Conservation (phyloP, 1,140 invertebrate species). For the Trichomalopsis sarcophagae region DNA sequence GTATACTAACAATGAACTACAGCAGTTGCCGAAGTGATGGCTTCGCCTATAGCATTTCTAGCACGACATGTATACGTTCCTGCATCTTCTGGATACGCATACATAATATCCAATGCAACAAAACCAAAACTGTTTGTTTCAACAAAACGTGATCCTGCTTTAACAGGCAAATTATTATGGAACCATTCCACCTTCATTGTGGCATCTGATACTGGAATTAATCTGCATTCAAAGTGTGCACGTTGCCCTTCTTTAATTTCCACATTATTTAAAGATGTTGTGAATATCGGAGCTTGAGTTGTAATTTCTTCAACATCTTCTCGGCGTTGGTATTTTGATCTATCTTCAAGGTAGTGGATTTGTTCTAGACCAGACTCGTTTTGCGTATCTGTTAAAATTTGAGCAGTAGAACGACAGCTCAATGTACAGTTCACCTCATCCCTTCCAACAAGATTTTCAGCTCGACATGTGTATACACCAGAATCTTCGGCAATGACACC, state of each 20-base stretch:
- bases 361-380: constrained; percentile 90
- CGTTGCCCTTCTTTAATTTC: constrained; percentile 96
- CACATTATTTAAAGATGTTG: constrained; percentile 91
- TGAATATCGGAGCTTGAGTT: constrained; percentile 92
- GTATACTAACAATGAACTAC: constrained; percentile 80
- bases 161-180: constrained; percentile 92
- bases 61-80: constrained; percentile 94
- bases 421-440: constrained; percentile 88
- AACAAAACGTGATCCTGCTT: constrained; percentile 90
- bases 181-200: constrained; percentile 99
- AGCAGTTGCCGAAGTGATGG: constrained; percentile 87
- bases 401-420: constrained; percentile 82
- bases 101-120: constrained; percentile 93
- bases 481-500: constrained; percentile 95
- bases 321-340: constrained; percentile 83
- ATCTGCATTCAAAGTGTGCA: constrained; percentile 95
- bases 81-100: constrained; percentile 92
- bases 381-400: constrained; percentile 89
- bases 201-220: constrained; percentile 96
- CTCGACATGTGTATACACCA: constrained; percentile 94
- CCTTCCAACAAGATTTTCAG: constrained; percentile 90
- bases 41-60: constrained; percentile 89
- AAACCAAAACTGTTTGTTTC: constrained; percentile 97
- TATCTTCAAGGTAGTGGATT: constrained; percentile 91
- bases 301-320: constrained; percentile 88